A percentile compares a stretch with the other conserved stretches of the same genome.
phyloP scores from a whole-genome alignment of 2,888 invertebrate genomes.

The Coelinius sp. region DNA sequence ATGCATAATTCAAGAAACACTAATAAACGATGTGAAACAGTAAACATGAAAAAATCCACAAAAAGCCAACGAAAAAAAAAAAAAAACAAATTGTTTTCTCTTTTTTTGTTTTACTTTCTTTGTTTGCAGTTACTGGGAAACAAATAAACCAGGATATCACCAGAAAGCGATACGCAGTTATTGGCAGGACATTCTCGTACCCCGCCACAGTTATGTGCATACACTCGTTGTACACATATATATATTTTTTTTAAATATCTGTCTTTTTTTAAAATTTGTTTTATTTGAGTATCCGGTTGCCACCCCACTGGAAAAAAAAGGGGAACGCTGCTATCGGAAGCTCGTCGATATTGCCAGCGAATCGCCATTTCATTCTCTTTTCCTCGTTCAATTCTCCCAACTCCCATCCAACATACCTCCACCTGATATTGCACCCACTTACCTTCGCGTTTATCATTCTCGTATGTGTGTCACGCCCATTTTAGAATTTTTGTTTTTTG shows the following conservation, averaged over 20 bases:
- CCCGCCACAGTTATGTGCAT: constrained; percentile 29
- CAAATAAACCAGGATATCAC: constrained; percentile 23
- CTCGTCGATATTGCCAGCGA: constrained; percentile 33
- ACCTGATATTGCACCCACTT: constrained; percentile 33
- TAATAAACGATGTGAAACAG: not conserved
- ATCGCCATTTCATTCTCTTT: constrained; percentile 35
- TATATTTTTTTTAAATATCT: constrained; percentile 16
- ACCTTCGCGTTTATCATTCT: constrained; percentile 25
- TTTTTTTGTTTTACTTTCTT: constrained; percentile 5
- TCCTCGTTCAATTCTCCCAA: not conserved
- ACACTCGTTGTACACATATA: constrained; percentile 13
- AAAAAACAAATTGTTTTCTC: not conserved
- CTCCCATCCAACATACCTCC: not conserved
- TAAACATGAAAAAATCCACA: not conserved
- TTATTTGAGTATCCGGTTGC: constrained; percentile 21
- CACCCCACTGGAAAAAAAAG: not conserved
- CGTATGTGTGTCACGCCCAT: constrained; percentile 17
- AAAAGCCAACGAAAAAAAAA: not conserved
- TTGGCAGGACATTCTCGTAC: constrained; percentile 34
- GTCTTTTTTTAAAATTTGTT: constrained; percentile 5
- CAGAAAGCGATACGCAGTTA: constrained; percentile 34
- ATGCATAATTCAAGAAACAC: not conserved
- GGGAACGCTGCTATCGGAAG: constrained; percentile 34
- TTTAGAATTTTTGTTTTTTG: not conserved
- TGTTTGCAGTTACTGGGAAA: constrained; percentile 9